These are phyloP conservation scores for Acleris holmiana DNA, from an alignment of 2,888 invertebrate species.

Conservation along the genomic window DNA sequence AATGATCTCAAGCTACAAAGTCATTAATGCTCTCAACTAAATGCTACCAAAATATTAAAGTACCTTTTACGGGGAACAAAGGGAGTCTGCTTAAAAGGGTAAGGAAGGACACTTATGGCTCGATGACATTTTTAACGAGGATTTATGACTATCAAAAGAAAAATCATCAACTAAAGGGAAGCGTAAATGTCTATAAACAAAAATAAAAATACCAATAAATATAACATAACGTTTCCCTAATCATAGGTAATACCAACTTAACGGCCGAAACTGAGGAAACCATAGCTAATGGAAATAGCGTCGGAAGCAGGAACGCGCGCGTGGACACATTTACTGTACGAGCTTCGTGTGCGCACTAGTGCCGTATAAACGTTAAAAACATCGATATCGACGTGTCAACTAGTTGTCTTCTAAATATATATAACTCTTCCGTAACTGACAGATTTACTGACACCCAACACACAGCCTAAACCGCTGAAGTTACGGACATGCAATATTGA, in stretches of 20 bases:
- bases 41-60: too few species aligned
- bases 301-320: constrained; percentile 72
- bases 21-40: too few species aligned
- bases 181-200: constrained; percentile 41
- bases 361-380: neutral
- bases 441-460: too few species aligned
- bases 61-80: too few species aligned
- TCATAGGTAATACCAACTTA: constrained; percentile 50
- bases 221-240: constrained; percentile 58
- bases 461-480: too few species aligned
- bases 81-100: too few species aligned
- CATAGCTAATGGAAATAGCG: constrained; percentile 68
- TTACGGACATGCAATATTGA: too few species aligned
- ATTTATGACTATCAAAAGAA: constrained; percentile 35
- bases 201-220: constrained; percentile 50
- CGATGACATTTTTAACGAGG: neutral
- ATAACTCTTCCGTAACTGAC: too few species aligned
- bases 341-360: constrained; percentile 43
- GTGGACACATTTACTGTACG: constrained; percentile 71
- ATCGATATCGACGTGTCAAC: constrained; percentile 17
- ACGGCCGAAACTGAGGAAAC: constrained; percentile 56
- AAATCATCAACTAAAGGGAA: constrained; percentile 34
- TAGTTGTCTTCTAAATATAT: too few species aligned
- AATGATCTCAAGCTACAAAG: too few species aligned
- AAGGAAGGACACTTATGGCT: too few species aligned